phyloP scores from a whole-genome alignment of 2,797 vertebrate genomes.

The Scolopax rusticola region DNA sequence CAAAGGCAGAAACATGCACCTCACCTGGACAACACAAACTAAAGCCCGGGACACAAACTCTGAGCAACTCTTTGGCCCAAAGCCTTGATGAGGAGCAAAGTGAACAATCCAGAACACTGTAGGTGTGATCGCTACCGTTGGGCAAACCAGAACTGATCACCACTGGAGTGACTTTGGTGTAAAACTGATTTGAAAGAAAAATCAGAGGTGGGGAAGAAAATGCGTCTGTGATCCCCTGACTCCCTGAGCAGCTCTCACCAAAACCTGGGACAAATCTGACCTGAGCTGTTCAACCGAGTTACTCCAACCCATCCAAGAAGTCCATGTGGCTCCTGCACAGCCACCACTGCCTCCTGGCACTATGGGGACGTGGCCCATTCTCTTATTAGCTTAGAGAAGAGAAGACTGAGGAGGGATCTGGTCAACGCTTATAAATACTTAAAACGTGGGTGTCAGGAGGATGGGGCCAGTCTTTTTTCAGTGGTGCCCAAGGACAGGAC shows the following conservation, averaged over 20 bases:
- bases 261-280: not conserved
- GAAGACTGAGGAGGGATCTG: too few relatives aligned
- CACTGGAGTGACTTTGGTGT: not conserved
- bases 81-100: not conserved
- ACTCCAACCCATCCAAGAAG: not conserved
- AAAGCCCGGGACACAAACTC: not conserved
- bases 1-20: fast-evolving
- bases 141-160: not conserved
- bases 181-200: not conserved
- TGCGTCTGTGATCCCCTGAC: not conserved
- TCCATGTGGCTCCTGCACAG: not conserved
- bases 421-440: too few relatives aligned
- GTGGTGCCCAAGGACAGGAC: too few relatives aligned
- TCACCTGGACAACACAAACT: not conserved
- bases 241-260: not conserved
- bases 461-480: too few relatives aligned
- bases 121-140: fast-evolving
- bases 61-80: fast-evolving
- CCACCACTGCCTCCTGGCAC: not conserved
- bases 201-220: not conserved
- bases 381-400: too few relatives aligned
- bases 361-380: not conserved
- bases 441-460: too few relatives aligned
- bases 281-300: fast-evolving
- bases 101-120: not conserved